Conservation (phyloP, 2,113 vertebrate genomes). For the Lycaon pictus region DNA sequence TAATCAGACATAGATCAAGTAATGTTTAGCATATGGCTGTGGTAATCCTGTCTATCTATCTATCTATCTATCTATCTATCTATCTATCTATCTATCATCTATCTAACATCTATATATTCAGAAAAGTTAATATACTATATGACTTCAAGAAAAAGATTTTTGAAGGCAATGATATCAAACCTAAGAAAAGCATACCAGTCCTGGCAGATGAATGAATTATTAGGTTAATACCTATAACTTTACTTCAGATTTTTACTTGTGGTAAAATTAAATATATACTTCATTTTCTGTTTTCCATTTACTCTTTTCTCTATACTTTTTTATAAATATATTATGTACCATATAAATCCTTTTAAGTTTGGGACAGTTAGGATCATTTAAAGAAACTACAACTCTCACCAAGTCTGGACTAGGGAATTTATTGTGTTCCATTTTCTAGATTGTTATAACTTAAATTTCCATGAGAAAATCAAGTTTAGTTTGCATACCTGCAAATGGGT, state of each 20-base stretch:
- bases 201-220: neutral
- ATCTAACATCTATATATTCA: neutral
- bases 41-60: neutral
- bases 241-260: neutral
- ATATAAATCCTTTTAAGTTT: neutral
- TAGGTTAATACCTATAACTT: neutral
- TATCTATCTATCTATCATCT: neutral
- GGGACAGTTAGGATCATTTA: neutral
- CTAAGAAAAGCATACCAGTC: neutral
- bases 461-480: neutral
- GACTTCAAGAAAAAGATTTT: neutral
- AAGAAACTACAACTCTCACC: slow-evolving; percentile 16
- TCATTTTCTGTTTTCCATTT: neutral
- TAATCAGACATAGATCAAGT: neutral
- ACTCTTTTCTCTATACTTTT: neutral
- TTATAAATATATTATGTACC: neutral
- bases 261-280: neutral
- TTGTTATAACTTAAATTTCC: neutral
- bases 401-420: neutral
- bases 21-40: neutral
- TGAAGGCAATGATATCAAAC: neutral
- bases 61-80: neutral
- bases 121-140: neutral
- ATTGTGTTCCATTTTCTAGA: neutral
- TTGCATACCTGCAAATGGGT: neutral